Evolutionary conservation across 2,888 invertebrate species (phyloP), one percentile per base, ranked within the genome.

Genomic region (Napeogenes sylphis): DNA sequence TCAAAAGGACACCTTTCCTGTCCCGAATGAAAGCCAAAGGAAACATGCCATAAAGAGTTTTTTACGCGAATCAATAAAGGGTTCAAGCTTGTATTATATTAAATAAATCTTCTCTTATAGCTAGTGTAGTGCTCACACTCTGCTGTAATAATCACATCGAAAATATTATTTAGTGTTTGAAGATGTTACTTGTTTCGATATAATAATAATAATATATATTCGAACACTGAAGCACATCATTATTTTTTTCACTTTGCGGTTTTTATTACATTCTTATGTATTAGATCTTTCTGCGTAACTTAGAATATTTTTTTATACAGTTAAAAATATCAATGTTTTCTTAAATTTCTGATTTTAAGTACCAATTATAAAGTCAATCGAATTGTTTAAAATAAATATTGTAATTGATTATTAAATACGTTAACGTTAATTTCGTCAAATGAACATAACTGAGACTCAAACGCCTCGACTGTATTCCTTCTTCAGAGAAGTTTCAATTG

Each of bases 1-100:
- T 90, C 86, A 88, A 88, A 21, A 88, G 80, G 83, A 81, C 81
- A 74, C 78, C 83, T 81, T 84, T 84, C 84, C 86, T 81, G 81
- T 75, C 68, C 74, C 73, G 79, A 79, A 77, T 81, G 82, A 82
- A 87, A 83, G 83, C 80, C 81, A 78, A 84, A 82, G 82, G 84
- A 83, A 80, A 79, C 80, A 76, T 71, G 79, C 77, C 75, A 79
- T 83, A 82, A 82, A 85, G 82, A 76, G 82, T 75, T 81, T 80
- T 82, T 77, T 58, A 63, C 60, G 58, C 60, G 59, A 64, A 64
- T 66, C 66, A 56, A 64, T 64, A 62, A 58, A 64, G 59, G 62
- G 57, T 56, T 63, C 46, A 47, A 55, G 56, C 46, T 58, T 58
- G 46, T 35, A 21, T 35, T 58, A 30, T 56, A 38, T 30, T 32